phyloP scores from a whole-genome alignment of 1,140 invertebrate genomes.

The Globodera rostochiensis region DNA sequence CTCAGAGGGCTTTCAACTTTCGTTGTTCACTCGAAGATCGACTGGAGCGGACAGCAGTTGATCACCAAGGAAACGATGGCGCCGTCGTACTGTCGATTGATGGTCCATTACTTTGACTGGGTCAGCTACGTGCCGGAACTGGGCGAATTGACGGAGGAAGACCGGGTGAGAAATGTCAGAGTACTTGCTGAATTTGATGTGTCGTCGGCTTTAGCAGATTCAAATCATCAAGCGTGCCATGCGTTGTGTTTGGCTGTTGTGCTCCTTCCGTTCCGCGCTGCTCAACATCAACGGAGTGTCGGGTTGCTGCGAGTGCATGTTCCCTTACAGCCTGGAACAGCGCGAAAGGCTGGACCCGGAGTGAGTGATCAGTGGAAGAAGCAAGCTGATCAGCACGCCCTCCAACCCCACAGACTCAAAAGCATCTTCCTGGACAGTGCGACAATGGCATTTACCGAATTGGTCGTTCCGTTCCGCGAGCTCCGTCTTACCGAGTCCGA shows the following conservation, averaged over 20 bases:
- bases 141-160: conserved; percentile 31
- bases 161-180: conserved; percentile 19
- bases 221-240: conserved; percentile 40
- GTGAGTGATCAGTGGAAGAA: not conserved
- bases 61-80: not conserved
- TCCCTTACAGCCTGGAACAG: conserved; percentile 5
- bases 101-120: conserved; percentile 43
- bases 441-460: conserved; percentile 32
- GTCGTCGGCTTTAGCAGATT: conserved; percentile 26
- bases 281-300: conserved; percentile 29
- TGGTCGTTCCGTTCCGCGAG: conserved; percentile 40
- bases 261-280: conserved; percentile 23
- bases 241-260: conserved; percentile 38
- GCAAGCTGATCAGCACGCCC: conserved; percentile 3
- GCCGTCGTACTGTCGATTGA: conserved; percentile 29
- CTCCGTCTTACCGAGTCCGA: conserved; percentile 37
- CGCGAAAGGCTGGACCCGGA: conserved; percentile 13
- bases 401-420: conserved; percentile 23
- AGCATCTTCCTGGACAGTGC: conserved; percentile 31
- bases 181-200: conserved; percentile 15
- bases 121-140: conserved; percentile 40
- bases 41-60: not conserved
- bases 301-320: conserved; percentile 24
- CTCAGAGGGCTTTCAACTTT: no score
- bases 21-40: not conserved